These are phyloP conservation scores for Mesochorus sp. DNA, from an alignment of 2,888 invertebrate genomes.

Conservation along the genomic window DNA sequence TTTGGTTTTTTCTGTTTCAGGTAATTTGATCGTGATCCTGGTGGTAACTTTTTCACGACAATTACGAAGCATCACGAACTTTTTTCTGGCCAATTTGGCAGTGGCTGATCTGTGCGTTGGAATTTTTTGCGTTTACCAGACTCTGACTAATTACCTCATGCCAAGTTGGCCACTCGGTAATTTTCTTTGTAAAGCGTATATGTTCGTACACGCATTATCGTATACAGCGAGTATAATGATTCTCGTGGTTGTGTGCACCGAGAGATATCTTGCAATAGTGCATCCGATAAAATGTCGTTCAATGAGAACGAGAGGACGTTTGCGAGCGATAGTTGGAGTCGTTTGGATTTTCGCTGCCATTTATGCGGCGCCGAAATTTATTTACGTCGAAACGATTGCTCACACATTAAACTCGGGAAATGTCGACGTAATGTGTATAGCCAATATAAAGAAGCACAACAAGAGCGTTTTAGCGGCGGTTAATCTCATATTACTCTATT, in stretches of 20 bases:
- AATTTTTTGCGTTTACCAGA: conserved; percentile 95
- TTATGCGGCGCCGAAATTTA: conserved; percentile 92
- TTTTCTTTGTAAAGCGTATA: conserved; percentile 95
- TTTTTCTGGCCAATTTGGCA: conserved; percentile 95
- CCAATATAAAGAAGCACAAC: conserved; percentile 90
- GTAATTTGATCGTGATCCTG: conserved; percentile 93
- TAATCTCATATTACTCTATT: conserved; percentile 92
- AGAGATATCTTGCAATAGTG: conserved; percentile 93
- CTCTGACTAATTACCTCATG: conserved; percentile 91
- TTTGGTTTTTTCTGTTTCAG: conserved; percentile 81
- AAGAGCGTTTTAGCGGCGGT: conserved; percentile 91
- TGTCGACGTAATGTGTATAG: conserved; percentile 88
- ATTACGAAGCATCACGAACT: conserved; percentile 94
- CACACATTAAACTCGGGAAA: conserved; percentile 85
- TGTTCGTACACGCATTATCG: conserved; percentile 93
- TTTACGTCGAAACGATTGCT: conserved; percentile 91
- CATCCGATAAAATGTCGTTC: conserved; percentile 93
- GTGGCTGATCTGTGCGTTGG: conserved; percentile 96
- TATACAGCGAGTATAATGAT: conserved; percentile 96
- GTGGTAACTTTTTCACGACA: conserved; percentile 92
- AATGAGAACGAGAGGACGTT: conserved; percentile 89
- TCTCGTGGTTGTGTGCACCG: conserved; percentile 93
- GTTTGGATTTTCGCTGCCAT: conserved; percentile 93
- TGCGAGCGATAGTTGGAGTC: conserved; percentile 89
- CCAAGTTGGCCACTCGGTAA: conserved; percentile 92